phyloP scores from a whole-genome alignment of 2,797 vertebrate species.

The Oreochromis mossambicus region DNA sequence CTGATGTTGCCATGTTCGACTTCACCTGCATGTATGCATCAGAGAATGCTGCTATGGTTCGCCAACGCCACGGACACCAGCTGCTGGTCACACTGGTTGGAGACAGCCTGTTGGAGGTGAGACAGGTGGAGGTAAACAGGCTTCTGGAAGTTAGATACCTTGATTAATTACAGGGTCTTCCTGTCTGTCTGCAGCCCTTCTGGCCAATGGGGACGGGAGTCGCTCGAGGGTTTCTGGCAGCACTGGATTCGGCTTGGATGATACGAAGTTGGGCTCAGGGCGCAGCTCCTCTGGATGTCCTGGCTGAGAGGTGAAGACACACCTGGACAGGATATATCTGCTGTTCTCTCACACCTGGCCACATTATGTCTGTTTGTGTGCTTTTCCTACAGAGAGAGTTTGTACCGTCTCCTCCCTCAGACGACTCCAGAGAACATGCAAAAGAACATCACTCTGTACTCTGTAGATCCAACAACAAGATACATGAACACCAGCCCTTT shows the following conservation, averaged over 20 bases:
- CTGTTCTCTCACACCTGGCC: not conserved
- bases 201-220: slow-evolving; percentile 99
- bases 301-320: slow-evolving; percentile 86
- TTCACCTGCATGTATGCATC: slow-evolving; percentile 97
- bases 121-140: not conserved
- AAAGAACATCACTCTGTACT: slow-evolving; percentile 90
- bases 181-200: slow-evolving; percentile 79
- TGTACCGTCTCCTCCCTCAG: slow-evolving; percentile 91
- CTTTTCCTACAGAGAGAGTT: slow-evolving; percentile 81
- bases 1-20: slow-evolving; percentile 96
- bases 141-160: not conserved
- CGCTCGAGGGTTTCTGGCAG: slow-evolving; percentile 92
- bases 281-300: slow-evolving; percentile 81
- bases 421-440: slow-evolving; percentile 95
- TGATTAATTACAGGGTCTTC: not conserved
- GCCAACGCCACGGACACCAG: slow-evolving; percentile 83
- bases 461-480: slow-evolving; percentile 87
- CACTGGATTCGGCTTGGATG: slow-evolving; percentile 97
- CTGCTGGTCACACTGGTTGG: slow-evolving; percentile 90
- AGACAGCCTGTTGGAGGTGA: slow-evolving; percentile 94
- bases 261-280: slow-evolving; percentile 88
- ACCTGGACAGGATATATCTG: not conserved
- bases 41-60: slow-evolving; percentile 87
- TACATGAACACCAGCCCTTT: slow-evolving; percentile 86
- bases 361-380: not conserved